Evolutionary conservation across 2,888 invertebrate species (phyloP), one percentile per base, ranked within the genome.

Genomic region (Aleiodes leptofemur): DNA sequence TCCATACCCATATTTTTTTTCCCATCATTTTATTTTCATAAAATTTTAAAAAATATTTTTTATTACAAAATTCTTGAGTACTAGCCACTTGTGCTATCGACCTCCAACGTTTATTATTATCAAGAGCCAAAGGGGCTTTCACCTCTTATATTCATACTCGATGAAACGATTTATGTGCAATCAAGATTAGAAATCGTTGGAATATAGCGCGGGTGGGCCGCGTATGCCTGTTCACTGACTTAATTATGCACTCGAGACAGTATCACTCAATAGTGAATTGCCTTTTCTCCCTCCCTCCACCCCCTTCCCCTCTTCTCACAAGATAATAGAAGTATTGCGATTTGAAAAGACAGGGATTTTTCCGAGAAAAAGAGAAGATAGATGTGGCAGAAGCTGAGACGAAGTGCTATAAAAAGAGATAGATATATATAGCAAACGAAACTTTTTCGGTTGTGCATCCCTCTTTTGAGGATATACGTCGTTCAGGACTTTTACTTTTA

Each of bases 401-500:
- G 9, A 43, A 43, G 43, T 43, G 43, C 43, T 43, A 43, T 43
- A 43, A 43, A 43, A 43, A 43, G 59, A 69, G 69, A 74, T 38
- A 69, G 51, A 34, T 69, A 69, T 69, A 69, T 69, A 69, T 69
- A 69, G 53, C 43, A 57, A 23, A 57, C 56, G 66, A 76, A 76
- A 74, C 57, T 61, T 74, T 74, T 73, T 38, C 61, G 14, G 11
- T 53, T 51, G 9, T 57, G 69, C 43, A 53, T 38, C 69, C 69
- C 64, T 43, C 50, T 72, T 69, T 66, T 34, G 56, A 51, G 72
- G 9, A 70, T 75, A 80, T 81, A 81, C 81, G 81, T 81, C 81
- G 84, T 82, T 78, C 77, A 83, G 82, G 85, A 84, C 86, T 86
- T 86, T 83, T 84, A 85, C 84, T 86, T 86, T 85, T 87, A 83